A percentile compares a stretch with the other conserved stretches of the same genome.
These are phyloP conservation scores for Lissonota sp. DNA, from an alignment of 2,888 invertebrate genomes.

Conservation along the genomic window DNA sequence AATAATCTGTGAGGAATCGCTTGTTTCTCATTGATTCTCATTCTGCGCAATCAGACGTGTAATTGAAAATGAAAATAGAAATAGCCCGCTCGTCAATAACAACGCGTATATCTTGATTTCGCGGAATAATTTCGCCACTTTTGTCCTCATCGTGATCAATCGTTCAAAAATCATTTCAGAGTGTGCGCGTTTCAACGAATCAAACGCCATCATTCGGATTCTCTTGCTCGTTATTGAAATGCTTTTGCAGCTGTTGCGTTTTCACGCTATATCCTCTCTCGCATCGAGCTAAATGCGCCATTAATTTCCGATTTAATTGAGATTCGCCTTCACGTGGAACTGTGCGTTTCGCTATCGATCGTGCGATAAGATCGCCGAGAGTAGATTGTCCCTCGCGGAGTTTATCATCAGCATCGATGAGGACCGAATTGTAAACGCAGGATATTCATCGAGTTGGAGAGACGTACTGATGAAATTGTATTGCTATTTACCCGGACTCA, in stretches of 20 bases:
- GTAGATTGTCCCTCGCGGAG: slow-evolving; percentile 26
- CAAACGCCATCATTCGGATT: slow-evolving; percentile 57
- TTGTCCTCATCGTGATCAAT: slow-evolving; percentile 26
- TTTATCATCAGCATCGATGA: slow-evolving; percentile 49
- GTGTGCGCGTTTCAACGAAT: slow-evolving; percentile 57
- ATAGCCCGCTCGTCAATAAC: background rate
- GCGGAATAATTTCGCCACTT: slow-evolving; percentile 47
- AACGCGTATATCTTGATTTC: slow-evolving; percentile 36
- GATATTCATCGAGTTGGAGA: background rate
- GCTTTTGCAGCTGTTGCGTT: slow-evolving; percentile 53
- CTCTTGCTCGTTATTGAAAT: slow-evolving; percentile 39
- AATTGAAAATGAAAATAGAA: slow-evolving; percentile 62
- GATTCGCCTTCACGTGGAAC: slow-evolving; percentile 49
- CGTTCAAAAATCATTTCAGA: background rate
- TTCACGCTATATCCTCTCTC: slow-evolving; percentile 53
- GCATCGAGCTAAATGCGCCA: slow-evolving; percentile 41
- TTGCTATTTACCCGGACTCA: slow-evolving; percentile 23
- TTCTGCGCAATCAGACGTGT: background rate
- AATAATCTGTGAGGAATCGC: too few species aligned
- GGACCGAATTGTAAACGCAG: slow-evolving; percentile 9
- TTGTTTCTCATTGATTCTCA: too few species aligned
- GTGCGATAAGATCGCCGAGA: slow-evolving; percentile 45
- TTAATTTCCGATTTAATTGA: slow-evolving; percentile 65
- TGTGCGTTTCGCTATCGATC: slow-evolving; percentile 28
- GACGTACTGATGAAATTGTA: slow-evolving; percentile 9